Conservation (phyloP, 37 sponge, comb jelly and placozoan species). For the Hexactinellida sp. region DNA sequence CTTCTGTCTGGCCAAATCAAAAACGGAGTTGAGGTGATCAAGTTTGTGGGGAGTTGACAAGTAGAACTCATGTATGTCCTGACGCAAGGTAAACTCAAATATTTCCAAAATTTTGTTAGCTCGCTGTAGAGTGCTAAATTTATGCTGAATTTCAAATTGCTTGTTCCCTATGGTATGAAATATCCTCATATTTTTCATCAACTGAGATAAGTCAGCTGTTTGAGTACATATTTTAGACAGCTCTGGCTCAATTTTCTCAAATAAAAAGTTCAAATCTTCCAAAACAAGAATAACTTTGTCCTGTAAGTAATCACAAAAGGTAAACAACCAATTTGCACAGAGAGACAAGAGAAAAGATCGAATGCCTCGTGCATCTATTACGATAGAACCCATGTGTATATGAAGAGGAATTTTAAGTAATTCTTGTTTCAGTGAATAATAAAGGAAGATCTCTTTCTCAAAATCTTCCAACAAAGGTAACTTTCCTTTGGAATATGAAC, state of each 20-base stretch:
- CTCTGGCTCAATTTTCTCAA: neutral
- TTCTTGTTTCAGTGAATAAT: slow-evolving; percentile 11
- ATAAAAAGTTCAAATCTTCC: neutral
- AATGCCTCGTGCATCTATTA: neutral
- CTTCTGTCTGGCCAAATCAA: neutral
- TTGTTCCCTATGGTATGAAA: neutral
- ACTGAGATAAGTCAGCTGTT: neutral
- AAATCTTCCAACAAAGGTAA: neutral
- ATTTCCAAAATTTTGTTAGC: neutral
- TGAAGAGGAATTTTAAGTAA: neutral
- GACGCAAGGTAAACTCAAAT: slow-evolving; percentile 7
- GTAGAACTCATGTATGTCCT: neutral
- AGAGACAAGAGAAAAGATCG: neutral
- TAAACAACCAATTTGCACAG: neutral
- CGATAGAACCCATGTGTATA: neutral
- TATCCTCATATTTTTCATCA: neutral
- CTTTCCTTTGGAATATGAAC: neutral
- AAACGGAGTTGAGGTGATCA: neutral
- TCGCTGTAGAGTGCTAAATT: neutral
- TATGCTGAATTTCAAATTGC: neutral
- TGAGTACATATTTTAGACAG: neutral
- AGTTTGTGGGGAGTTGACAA: neutral
- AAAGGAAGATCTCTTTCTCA: neutral
- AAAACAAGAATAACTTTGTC: slow-evolving; percentile 6
- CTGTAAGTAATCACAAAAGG: neutral